Evolutionary conservation across 2,113 vertebrate species (phyloP), one percentile per base, ranked within the genome.

Genomic region (Hymenochirus boettgeri): DNA sequence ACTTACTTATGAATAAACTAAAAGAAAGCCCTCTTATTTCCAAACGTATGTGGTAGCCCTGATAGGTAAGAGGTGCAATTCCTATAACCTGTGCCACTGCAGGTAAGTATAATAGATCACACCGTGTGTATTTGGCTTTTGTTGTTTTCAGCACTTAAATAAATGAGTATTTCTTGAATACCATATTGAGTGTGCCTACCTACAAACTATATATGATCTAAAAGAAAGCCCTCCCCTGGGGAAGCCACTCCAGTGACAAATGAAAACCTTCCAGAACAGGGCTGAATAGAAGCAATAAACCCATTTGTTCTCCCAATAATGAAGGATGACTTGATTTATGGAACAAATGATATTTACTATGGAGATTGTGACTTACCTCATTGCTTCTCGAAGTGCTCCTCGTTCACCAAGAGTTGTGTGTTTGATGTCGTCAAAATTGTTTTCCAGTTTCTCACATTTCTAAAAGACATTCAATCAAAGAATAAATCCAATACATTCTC

Each of bases 371-470:
- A 83, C 88, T 93, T 85, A 98, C 96, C 95, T 96, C 81, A 92
- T 73, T 77, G 92, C 92, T 86, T 95, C 93, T 81, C 90, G 83
- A 62, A 97, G 91, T 65, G 93, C 93, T 78, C 92, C 92, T 64
- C 91, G 82, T 72, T 96, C 94, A 60, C 95, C 87, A 75, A 94
- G 83, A 73, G 93, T 96, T 13, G 92, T 95, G 82, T 95, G 93
- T 88, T 93, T 94, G 89, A 93, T 92, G 79, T 99, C 94, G 72
- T 97, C 93, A 84, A 96, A 99, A 92, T 98, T 98, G 89, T 97
- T 95, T 82, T 97, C 91, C 47, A 93, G 86, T 78, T 86, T 89
- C 75, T 90, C 82, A 58, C 91, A 92, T 62, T 77, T 82, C 92
- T 92, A 77, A 58, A 80, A 60, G 17, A 66, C 3, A 15, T 21